A percentile compares a stretch with the other conserved stretches of the same genome.
Evolutionary conservation across 2,113 vertebrate species (phyloP).

Genomic region (Pachypanchax playfairii): DNA sequence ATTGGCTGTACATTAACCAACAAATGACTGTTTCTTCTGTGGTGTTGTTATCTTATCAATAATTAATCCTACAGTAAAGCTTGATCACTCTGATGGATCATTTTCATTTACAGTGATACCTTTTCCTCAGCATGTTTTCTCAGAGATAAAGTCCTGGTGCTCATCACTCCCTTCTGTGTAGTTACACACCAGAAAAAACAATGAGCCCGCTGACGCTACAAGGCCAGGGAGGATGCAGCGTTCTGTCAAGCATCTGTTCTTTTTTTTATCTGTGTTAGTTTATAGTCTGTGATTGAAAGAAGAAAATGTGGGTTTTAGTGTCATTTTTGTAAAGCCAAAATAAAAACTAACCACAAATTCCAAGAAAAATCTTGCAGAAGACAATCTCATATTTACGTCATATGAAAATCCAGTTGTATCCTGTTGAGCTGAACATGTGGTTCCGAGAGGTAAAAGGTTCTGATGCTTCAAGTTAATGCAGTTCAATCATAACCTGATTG

Average conservation of each 20-base stretch:
- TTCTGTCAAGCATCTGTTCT: not conserved
- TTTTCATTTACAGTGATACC: not conserved
- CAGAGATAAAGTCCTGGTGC: not conserved
- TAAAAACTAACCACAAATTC: not conserved
- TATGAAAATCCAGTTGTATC: not conserved
- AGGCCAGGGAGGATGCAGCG: not conserved
- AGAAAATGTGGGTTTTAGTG: not conserved
- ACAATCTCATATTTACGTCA: not conserved
- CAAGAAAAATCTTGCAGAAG: not conserved
- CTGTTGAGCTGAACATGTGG: not conserved
- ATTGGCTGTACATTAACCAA: not conserved
- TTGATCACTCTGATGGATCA: not conserved
- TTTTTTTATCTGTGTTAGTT: no score
- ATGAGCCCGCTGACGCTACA: no score
- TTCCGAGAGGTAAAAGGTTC: not conserved
- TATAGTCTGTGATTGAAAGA: not conserved
- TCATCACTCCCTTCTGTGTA: not conserved
- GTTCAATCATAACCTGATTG: not conserved
- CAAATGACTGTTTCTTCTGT: not conserved
- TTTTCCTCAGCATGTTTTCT: not conserved
- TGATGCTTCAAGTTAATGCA: not conserved
- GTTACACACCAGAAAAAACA: not conserved
- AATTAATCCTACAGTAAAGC: slow-evolving; percentile 3
- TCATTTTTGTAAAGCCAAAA: not conserved
- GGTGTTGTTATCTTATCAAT: not conserved